A percentile compares a stretch with the other conserved stretches of the same genome.
Conservation (phyloP, 2,113 vertebrate species). For the Sinocyclocheilus grahami region DNA sequence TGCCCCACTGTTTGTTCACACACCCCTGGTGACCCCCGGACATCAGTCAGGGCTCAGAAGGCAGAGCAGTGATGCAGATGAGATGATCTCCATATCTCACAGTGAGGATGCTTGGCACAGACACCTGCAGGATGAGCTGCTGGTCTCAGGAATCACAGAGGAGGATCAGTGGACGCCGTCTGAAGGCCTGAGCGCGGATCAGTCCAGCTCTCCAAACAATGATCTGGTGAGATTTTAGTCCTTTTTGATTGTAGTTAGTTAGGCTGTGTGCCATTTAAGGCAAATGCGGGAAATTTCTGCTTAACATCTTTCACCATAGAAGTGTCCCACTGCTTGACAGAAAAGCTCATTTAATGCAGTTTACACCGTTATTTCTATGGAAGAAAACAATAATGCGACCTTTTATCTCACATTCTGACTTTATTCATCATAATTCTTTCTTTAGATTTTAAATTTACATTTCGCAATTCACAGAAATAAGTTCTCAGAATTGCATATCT, state of each 20-base stretch:
- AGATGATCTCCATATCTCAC: conserved; percentile 69
- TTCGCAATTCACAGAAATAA: not conserved
- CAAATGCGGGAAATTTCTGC: not conserved
- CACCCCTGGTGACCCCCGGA: conserved; percentile 17
- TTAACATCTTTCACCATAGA: too few species aligned
- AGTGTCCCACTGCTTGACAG: not conserved
- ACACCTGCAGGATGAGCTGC: conserved; percentile 67
- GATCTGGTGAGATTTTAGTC: conserved; percentile 63
- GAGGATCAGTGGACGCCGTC: conserved; percentile 60
- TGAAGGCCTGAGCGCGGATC: conserved; percentile 43
- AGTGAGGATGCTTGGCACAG: conserved; percentile 61
- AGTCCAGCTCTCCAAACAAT: conserved; percentile 48
- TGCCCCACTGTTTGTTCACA: not conserved
- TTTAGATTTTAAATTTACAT: not conserved
- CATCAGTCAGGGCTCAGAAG: conserved; percentile 49
- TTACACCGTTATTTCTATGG: not conserved
- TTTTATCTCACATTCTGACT: not conserved
- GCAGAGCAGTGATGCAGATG: conserved; percentile 65
- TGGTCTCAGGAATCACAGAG: conserved; percentile 61
- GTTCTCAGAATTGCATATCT: not conserved
- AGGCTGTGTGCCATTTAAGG: not conserved
- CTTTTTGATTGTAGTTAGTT: not conserved
- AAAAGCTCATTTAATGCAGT: not conserved
- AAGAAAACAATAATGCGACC: not conserved
- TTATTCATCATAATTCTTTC: not conserved